Evolutionary conservation across 1,140 invertebrate genomes (phyloP).

Genomic region (Sminthurides bifidus): DNA sequence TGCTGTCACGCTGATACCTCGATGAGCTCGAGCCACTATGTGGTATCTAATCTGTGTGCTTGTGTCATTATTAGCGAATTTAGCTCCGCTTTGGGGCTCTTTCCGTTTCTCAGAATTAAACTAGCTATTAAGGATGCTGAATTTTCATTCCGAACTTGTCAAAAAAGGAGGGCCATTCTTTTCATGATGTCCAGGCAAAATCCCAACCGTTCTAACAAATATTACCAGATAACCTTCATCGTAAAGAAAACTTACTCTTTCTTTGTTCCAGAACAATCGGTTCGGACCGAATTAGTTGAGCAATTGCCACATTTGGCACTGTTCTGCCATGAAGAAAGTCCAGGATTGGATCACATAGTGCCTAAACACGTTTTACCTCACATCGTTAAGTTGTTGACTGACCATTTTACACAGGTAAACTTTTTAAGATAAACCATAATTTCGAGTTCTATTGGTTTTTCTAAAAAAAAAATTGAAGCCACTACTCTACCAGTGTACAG

Average conservation of each 20-base stretch:
- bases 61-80: too few species aligned
- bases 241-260: constrained; percentile 4
- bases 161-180: too few species aligned
- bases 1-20: too few species aligned
- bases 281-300: constrained; percentile 50
- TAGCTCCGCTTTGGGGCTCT: too few species aligned
- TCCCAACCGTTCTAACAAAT: too few species aligned
- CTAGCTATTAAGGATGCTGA: too few species aligned
- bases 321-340: constrained; percentile 45
- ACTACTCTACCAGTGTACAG: constrained; percentile 7
- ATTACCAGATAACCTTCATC: too few species aligned
- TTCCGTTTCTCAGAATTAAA: too few species aligned
- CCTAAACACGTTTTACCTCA: constrained; percentile 46
- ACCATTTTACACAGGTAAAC: constrained; percentile 48
- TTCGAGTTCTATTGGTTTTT: background rate
- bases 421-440: background rate
- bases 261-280: constrained; percentile 43
- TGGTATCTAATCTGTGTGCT: too few species aligned
- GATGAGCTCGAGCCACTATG: too few species aligned
- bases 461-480: background rate
- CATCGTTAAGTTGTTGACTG: constrained; percentile 47
- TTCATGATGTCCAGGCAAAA: too few species aligned
- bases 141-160: too few species aligned
- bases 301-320: constrained; percentile 52
- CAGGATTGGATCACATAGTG: constrained; percentile 37